Conservation (phyloP, 2,113 vertebrate genomes). For the Eulacestoma nigropectus region DNA sequence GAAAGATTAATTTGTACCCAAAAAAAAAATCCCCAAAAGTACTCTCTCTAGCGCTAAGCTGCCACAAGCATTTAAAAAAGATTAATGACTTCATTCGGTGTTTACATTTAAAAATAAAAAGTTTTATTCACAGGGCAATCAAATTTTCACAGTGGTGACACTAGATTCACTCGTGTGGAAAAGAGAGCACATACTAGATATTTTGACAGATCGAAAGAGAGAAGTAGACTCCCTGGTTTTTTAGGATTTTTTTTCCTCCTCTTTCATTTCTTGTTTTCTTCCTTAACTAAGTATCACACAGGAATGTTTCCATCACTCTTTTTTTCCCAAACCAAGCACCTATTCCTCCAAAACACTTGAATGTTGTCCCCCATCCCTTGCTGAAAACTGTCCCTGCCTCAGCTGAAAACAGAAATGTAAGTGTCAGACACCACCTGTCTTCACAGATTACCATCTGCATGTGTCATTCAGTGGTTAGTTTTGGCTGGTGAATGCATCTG, state of each 20-base stretch:
- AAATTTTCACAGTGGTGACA: neutral
- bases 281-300: neutral
- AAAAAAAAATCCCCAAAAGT: neutral
- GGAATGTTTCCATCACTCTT: neutral
- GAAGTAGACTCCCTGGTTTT: neutral
- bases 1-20: slow-evolving; percentile 1
- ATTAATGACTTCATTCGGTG: slow-evolving; percentile 19
- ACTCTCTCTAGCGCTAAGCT: neutral
- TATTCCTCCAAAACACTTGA: neutral
- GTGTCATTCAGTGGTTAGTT: neutral
- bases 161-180: neutral
- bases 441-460: neutral
- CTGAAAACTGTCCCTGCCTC: neutral
- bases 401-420: neutral
- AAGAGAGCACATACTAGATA: neutral
- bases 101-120: slow-evolving; percentile 19
- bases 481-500: neutral
- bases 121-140: slow-evolving; percentile 26
- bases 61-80: slow-evolving; percentile 14
- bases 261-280: neutral
- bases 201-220: neutral
- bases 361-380: neutral
- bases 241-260: neutral
- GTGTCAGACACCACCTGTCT: neutral
- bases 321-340: neutral